phyloP scores from a whole-genome alignment of 2,797 vertebrate species.

The Synaphobranchus kaupii region DNA sequence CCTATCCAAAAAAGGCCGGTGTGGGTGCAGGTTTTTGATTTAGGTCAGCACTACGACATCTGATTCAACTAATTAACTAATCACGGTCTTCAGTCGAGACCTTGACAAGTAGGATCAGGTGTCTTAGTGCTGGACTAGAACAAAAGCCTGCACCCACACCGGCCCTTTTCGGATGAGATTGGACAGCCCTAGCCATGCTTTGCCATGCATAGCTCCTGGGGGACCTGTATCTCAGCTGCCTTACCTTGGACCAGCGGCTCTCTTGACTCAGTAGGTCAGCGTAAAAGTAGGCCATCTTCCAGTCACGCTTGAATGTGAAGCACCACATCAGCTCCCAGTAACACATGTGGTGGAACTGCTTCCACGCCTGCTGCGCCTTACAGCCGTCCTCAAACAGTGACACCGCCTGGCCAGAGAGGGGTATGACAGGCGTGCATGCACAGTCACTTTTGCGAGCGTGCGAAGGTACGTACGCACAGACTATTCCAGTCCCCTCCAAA shows the following conservation, averaged over 20 bases:
- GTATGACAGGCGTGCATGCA: background rate
- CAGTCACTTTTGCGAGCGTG: background rate
- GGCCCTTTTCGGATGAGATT: background rate
- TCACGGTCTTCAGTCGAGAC: too few species aligned
- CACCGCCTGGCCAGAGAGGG: conserved; percentile 68
- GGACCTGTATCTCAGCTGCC: background rate
- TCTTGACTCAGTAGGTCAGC: conserved; percentile 84
- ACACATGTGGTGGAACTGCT: conserved; percentile 89
- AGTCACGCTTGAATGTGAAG: conserved; percentile 77
- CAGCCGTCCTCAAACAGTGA: conserved; percentile 80
- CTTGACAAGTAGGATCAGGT: background rate
- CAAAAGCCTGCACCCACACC: background rate
- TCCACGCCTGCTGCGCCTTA: conserved; percentile 82
- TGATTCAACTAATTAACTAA: background rate
- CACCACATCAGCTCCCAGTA: conserved; percentile 92
- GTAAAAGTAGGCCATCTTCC: conserved; percentile 86
- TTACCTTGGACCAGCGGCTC: conserved; percentile 85
- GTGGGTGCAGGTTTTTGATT: background rate
- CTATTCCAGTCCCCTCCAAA: background rate
- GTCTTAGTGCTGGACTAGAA: background rate
- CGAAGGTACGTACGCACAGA: background rate
- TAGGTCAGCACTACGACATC: background rate
- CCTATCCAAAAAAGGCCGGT: background rate
- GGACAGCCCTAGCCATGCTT: too few species aligned
- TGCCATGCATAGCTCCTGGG: background rate